These are phyloP conservation scores for Coleophora deauratella DNA, from an alignment of 2,888 invertebrate genomes.

Conservation along the genomic window DNA sequence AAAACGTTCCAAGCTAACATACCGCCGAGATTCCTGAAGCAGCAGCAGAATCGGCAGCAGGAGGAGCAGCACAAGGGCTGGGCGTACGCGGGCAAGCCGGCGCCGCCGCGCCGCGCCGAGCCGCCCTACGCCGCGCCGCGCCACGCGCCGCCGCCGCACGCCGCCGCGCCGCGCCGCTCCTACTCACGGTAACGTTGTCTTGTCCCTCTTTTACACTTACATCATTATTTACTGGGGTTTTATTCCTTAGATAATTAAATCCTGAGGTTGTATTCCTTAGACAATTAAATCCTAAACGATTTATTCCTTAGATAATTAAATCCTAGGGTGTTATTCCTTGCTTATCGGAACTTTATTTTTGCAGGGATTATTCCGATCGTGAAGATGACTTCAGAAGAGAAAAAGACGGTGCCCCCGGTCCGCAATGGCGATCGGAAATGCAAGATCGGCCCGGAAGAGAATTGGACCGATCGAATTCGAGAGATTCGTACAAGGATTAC, in stretches of 20 bases:
- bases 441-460: conserved; percentile 60
- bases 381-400: conserved; percentile 64
- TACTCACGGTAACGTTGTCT: conserved; percentile 48
- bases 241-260: background rate
- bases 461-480: conserved; percentile 61
- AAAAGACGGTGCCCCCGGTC: conserved; percentile 57
- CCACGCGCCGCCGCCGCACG: conserved; percentile 37
- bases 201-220: no score
- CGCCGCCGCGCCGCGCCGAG: conserved; percentile 52
- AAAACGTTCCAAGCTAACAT: conserved; percentile 87
- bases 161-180: conserved; percentile 56
- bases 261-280: background rate
- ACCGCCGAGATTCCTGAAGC: conserved; percentile 89
- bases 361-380: conserved; percentile 63
- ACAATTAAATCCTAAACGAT: background rate
- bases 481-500: conserved; percentile 69
- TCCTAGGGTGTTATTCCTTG: background rate
- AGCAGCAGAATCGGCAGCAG: conserved; percentile 76
- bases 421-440: conserved; percentile 68
- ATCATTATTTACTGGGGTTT: background rate
- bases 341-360: no score
- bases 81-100: conserved; percentile 55
- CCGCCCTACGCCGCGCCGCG: conserved; percentile 56
- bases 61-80: conserved; percentile 61
- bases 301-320: background rate